Evolutionary conservation across 2,797 vertebrate species (phyloP).

Genomic region (Melanogrammus aeglefinus): DNA sequence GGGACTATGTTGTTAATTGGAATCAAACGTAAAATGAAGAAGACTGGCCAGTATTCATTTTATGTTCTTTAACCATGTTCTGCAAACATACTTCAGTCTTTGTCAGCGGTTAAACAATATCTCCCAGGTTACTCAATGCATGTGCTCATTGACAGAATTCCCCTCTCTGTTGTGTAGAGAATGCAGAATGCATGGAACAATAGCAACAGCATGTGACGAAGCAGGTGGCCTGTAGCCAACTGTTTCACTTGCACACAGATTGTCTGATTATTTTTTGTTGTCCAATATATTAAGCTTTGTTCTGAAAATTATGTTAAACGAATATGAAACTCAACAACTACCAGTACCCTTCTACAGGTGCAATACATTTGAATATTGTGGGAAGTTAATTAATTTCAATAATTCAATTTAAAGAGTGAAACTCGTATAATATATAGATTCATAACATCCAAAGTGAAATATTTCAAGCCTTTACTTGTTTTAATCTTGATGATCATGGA

Average conservation of each 20-base stretch:
- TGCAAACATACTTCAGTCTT: neutral
- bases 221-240: constrained; percentile 37
- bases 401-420: too few relatives aligned
- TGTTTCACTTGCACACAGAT: constrained; percentile 19
- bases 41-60: neutral
- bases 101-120: neutral
- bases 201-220: constrained; percentile 48
- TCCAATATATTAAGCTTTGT: neutral
- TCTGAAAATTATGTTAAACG: neutral
- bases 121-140: constrained; percentile 40
- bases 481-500: too few relatives aligned
- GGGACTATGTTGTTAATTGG: neutral
- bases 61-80: neutral
- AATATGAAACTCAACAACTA: too few relatives aligned
- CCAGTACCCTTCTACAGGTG: too few relatives aligned
- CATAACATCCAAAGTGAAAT: too few relatives aligned
- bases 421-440: too few relatives aligned
- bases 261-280: neutral
- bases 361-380: too few relatives aligned
- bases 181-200: constrained; percentile 39
- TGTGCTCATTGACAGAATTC: constrained; percentile 45
- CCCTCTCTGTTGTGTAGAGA: constrained; percentile 41
- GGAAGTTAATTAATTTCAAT: too few relatives aligned
- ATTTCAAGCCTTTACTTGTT: too few relatives aligned
- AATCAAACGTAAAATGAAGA: neutral